Evolutionary conservation across 2,797 vertebrate species (phyloP), one percentile per base, ranked within the genome.

Genomic region (Channa striata): DNA sequence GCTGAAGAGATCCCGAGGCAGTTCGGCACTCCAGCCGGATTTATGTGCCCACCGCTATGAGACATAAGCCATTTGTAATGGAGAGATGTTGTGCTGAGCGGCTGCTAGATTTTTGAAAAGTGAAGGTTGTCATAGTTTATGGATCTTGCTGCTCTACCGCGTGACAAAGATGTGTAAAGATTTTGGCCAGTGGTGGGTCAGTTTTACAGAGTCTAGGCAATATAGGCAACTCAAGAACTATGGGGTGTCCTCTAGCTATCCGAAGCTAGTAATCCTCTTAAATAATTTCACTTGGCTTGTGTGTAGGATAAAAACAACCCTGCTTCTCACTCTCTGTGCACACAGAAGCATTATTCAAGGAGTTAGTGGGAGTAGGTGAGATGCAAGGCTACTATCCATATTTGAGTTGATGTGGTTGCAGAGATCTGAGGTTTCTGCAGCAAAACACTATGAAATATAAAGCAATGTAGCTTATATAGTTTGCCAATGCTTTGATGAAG

Each of bases 51-150:
- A 67, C 47, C 17, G 46, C 20, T 13, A 33, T 23, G 33, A 82
- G 53, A 72, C 43, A 51, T 62, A 51, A 60, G 73, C 57, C 63
- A 75, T 74, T 68, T 62, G 71, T 72, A 75, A 85, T 56, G 59
- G 37, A 73, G 66, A 64, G 51, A 59, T 51, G 78, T 50, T 30
- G 20, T 69, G 56, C 43, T 39, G 78, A 63, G 70, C 30, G 46
- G 59, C 46, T 67, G 68, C 47, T 48, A 10, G 30, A 71, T 25
- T 58, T 81, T 42, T 53, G 46, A 71, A 61, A 67, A 58, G 74
- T 78, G 54, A 63, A 48, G 52, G 48, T 57, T 58, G 50, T 66
- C 57, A 66, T 33, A 42, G 36, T 72, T 67, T 59, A 65, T 64
- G 69, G 16, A 66, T 44, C 20, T 20, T 13, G 48, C 54, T 66